Percentiles rank a stretch among this genome's conserved stretches.
phyloP scores from a whole-genome alignment of 37 sponge, comb jelly and placozoan species.

The Chondrosia reniformis region DNA sequence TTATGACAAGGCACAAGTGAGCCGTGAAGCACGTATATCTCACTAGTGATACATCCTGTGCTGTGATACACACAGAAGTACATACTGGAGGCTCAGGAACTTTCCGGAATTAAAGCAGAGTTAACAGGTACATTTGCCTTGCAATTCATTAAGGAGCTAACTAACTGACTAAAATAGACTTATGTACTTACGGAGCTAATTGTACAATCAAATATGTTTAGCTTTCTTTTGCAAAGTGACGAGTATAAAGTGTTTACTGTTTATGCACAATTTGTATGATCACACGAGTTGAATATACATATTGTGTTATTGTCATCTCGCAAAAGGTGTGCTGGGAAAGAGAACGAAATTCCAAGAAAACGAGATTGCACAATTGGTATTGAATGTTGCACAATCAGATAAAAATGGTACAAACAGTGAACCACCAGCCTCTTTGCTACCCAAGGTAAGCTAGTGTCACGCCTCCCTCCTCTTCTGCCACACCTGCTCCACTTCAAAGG shows the following conservation, averaged over 20 bases:
- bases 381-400: slow-evolving; percentile 30
- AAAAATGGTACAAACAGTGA: not conserved
- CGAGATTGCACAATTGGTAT: slow-evolving; percentile 70
- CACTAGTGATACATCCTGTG: too few relatives aligned
- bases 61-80: too few relatives aligned
- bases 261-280: too few relatives aligned
- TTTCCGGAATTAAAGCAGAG: slow-evolving; percentile 6
- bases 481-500: not conserved
- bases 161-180: too few relatives aligned
- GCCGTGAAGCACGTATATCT: not conserved
- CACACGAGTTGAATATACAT: too few relatives aligned
- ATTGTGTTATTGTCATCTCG: too few relatives aligned
- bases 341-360: slow-evolving; percentile 80
- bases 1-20: slow-evolving; percentile 48
- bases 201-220: not conserved
- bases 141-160: too few relatives aligned
- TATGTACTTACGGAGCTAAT: not conserved
- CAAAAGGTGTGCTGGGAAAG: slow-evolving; percentile 76
- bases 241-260: too few relatives aligned
- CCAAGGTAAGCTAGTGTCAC: not conserved
- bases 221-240: too few relatives aligned
- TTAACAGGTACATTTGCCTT: slow-evolving; percentile 57
- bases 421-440: not conserved
- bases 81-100: slow-evolving; percentile 31
- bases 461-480: not conserved